A percentile compares a stretch with the other conserved stretches of the same genome.
phyloP scores from a whole-genome alignment of 2,113 vertebrate species.

The Oreochromis tanganicae region DNA sequence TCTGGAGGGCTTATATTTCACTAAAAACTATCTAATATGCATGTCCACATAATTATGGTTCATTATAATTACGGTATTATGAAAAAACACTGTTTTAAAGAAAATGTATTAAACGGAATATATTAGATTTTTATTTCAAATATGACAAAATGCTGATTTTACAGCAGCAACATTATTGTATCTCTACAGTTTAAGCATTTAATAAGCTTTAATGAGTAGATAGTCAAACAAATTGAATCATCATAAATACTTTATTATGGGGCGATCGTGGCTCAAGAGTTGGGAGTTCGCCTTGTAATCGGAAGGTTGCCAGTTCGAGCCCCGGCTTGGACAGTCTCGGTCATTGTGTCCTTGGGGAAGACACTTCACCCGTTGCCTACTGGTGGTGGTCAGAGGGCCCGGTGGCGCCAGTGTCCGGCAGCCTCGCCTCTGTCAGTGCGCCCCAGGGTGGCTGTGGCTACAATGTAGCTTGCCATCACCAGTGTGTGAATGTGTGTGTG shows the following conservation, averaged over 20 bases:
- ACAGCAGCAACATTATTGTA: neutral
- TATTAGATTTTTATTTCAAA: neutral
- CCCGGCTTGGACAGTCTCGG: too few relatives aligned
- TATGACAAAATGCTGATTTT: neutral
- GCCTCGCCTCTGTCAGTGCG: too few relatives aligned
- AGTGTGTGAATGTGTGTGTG: too few relatives aligned
- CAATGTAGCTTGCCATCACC: too few relatives aligned
- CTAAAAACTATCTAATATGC: neutral
- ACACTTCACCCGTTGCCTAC: too few relatives aligned
- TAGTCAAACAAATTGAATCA: neutral
- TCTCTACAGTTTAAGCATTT: neutral
- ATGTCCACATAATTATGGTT: neutral
- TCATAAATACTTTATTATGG: neutral
- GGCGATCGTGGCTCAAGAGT: too few relatives aligned
- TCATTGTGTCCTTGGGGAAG: too few relatives aligned
- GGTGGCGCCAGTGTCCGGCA: too few relatives aligned
- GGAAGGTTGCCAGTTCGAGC: too few relatives aligned
- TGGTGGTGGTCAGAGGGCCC: too few relatives aligned
- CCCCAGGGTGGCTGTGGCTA: too few relatives aligned
- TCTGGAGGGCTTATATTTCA: neutral
- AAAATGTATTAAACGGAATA: fast-evolving
- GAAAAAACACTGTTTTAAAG: neutral
- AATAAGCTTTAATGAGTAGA: neutral
- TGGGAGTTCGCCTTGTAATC: too few relatives aligned
- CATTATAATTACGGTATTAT: neutral